Base-by-base conservation (phyloP, 2,888 invertebrate genomes). In the Agrotis segetum region DNA sequence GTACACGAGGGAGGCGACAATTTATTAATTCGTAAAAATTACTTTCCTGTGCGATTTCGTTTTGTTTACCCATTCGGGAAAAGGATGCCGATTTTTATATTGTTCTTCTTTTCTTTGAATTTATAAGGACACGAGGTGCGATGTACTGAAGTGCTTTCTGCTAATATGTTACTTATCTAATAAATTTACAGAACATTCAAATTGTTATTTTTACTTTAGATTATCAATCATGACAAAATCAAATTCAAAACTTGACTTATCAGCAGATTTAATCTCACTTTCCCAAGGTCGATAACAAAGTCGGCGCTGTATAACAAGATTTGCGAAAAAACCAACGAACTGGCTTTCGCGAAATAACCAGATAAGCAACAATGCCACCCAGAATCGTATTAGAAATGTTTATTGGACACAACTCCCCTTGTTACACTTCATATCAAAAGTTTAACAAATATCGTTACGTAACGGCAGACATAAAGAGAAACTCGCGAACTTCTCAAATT, bases 1-100 rank as follows among this genome's bases (percentile, higher is more conserved):
- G 66, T 88, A 86, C 63, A 14, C 60, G 67, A 91, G 92, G 91
- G 92, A 86, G 88, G 88, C 88, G 85, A 88, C 88, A 90, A 94
- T 93, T 94, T 94, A 94, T 93, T 92, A 93, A 93, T 92, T 91
- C 88, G 78, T 87, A 82, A 84, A 89, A 90, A 92, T 91, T 93
- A 92, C 91, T 90, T 92, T 87, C 85, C 83, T 81, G 75, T 68
- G 24, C 66, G 58, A 71, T 74, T 84, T 76, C 53, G 69, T 78
- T 82, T 84, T 83, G 75, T 83, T 85, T 79, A 77, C 76, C 53
- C 61, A 59, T 66, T 78, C n/a, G 24, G 55, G 60, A 61, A 67
- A 67, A 67, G 21, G 49, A 64, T 46, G 29, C 19, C 19, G 40
- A 40, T 11, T 11, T 40, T 11, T 40, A 40, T 40, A 40, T 40